These are phyloP conservation scores for Gymnoscelis rufifasciata DNA, from an alignment of 2,888 invertebrate genomes.

Conservation along the genomic window DNA sequence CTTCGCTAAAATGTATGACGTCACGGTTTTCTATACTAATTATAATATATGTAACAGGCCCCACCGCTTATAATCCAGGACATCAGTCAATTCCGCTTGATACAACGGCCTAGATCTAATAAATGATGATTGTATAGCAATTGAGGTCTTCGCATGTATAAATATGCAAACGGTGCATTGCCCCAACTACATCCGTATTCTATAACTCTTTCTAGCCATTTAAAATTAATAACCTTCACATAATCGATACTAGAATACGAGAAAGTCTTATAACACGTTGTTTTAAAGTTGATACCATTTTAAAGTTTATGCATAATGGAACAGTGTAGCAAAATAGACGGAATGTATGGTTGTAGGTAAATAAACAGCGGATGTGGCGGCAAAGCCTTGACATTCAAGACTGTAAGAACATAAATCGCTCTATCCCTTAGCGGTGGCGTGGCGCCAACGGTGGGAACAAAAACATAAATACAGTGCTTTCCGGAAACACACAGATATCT, in stretches of 20 bases:
- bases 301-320: no score
- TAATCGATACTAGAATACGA: no score
- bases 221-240: no score
- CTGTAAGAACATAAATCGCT: constrained; percentile 19
- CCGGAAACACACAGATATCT: no score
- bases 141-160: constrained; percentile 11
- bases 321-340: no score
- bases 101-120: constrained; percentile 9
- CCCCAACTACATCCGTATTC: background rate
- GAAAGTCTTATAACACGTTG: no score
- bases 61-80: background rate
- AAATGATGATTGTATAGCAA: constrained; percentile 8
- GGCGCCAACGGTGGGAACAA: background rate
- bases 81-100: background rate
- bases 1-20: no score
- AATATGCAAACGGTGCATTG: background rate
- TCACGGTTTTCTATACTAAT: no score
- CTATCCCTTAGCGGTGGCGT: constrained; percentile 24
- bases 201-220: no score
- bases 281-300: no score
- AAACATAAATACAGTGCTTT: no score
- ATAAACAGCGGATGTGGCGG: background rate
- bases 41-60: background rate
- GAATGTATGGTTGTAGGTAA: background rate
- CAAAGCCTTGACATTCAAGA: constrained; percentile 25